These are phyloP conservation scores for Bombycilla garrulus DNA, from an alignment of 2,113 vertebrate species.

Conservation along the genomic window DNA sequence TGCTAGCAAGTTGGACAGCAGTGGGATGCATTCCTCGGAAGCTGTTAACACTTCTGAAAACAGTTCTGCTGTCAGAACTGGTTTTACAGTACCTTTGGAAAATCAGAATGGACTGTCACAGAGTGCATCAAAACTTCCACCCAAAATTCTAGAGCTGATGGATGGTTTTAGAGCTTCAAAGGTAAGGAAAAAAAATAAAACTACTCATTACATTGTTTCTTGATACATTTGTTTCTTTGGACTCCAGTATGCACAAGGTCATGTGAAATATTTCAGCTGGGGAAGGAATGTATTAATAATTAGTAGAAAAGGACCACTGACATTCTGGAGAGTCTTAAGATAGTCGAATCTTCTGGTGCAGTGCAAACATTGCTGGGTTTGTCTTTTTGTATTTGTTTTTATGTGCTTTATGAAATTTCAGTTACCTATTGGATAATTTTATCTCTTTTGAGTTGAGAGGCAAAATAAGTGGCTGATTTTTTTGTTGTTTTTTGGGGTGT, in stretches of 20 bases:
- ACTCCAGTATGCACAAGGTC: neutral
- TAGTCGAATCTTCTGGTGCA: neutral
- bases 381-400: neutral
- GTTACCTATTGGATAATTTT: neutral
- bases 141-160: slow-evolving; percentile 75
- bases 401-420: neutral
- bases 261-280: neutral
- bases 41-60: neutral
- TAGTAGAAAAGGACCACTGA: neutral
- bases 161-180: slow-evolving; percentile 91
- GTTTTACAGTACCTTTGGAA: neutral
- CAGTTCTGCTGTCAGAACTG: neutral
- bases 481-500: neutral
- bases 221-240: neutral
- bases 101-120: neutral
- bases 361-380: neutral
- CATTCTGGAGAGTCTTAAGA: neutral
- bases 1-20: neutral
- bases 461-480: neutral
- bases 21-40: neutral
- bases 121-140: slow-evolving; percentile 28
- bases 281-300: neutral
- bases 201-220: neutral
- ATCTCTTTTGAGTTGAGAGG: neutral
- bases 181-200: slow-evolving; percentile 68